These are phyloP conservation scores for Chunga burmeisteri DNA, from an alignment of 2,113 vertebrate genomes.

Conservation along the genomic window DNA sequence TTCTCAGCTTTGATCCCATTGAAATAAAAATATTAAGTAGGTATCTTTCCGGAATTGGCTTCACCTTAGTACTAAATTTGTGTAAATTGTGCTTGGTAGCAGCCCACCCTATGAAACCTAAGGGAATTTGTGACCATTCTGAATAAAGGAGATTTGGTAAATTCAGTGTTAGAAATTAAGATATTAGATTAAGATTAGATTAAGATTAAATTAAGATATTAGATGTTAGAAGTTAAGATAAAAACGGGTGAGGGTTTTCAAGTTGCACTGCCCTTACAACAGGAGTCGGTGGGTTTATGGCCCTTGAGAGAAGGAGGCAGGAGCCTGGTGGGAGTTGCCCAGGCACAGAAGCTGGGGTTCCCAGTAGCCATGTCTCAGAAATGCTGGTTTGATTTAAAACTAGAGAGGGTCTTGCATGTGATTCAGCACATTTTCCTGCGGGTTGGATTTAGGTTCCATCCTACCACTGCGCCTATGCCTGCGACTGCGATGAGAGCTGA, in stretches of 20 bases:
- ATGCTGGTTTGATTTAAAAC: not conserved
- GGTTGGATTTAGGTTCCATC: not conserved
- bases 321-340: not conserved
- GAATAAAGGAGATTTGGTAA: not conserved
- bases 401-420: fast-evolving
- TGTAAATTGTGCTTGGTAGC: not conserved
- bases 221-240: too few relatives aligned
- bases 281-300: not conserved
- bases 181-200: too few relatives aligned
- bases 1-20: not conserved
- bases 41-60: not conserved
- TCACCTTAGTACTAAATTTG: not conserved
- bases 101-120: not conserved
- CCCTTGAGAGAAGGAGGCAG: not conserved
- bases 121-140: not conserved
- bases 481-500: not conserved
- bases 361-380: not conserved
- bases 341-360: not conserved
- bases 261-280: not conserved
- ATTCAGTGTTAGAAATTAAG: not conserved
- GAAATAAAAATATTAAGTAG: not conserved
- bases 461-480: fast-evolving
- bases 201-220: too few relatives aligned
- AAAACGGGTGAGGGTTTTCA: not conserved
- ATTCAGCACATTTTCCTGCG: not conserved